Conservation (phyloP, 2,888 invertebrate species). For the Dorcus hopei region DNA sequence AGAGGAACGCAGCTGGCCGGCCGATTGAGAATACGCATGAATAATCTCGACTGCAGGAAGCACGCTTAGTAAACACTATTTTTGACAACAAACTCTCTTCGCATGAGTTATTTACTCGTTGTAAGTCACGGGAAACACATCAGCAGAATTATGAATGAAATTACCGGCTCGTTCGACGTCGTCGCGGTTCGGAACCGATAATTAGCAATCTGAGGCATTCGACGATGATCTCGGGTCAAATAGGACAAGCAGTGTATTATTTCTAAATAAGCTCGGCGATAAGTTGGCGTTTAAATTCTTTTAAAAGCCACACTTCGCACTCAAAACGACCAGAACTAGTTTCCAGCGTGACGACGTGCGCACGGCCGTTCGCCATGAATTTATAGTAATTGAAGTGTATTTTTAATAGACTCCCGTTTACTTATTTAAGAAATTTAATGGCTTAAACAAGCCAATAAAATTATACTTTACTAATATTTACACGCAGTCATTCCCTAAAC, state of each 20-base stretch:
- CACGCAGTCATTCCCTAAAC: too few species aligned
- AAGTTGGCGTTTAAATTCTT: constrained; percentile 15
- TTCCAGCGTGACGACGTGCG: not conserved
- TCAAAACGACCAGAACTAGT: not conserved
- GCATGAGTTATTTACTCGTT: constrained; percentile 23
- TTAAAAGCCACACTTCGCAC: constrained; percentile 4
- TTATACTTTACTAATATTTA: too few species aligned
- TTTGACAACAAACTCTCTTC: constrained; percentile 27
- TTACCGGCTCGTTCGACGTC: constrained; percentile 17
- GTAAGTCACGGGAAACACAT: constrained; percentile 23
- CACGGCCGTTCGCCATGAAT: not conserved
- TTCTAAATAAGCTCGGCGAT: constrained; percentile 19
- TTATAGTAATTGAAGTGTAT: not conserved
- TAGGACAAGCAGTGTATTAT: constrained; percentile 19
- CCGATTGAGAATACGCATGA: constrained; percentile 22
- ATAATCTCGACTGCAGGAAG: constrained; percentile 24
- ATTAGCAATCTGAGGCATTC: constrained; percentile 19
- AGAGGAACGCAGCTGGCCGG: constrained; percentile 5
- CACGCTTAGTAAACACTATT: constrained; percentile 26
- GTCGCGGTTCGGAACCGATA: constrained; percentile 18
- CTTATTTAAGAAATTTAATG: too few species aligned
- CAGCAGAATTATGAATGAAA: constrained; percentile 26
- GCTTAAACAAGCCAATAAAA: too few species aligned
- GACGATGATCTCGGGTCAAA: constrained; percentile 20
- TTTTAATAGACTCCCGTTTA: not conserved